Evolutionary conservation across 53 echinoderm and acorn worm genomes (phyloP).

Genomic region (Stichopus horrens): DNA sequence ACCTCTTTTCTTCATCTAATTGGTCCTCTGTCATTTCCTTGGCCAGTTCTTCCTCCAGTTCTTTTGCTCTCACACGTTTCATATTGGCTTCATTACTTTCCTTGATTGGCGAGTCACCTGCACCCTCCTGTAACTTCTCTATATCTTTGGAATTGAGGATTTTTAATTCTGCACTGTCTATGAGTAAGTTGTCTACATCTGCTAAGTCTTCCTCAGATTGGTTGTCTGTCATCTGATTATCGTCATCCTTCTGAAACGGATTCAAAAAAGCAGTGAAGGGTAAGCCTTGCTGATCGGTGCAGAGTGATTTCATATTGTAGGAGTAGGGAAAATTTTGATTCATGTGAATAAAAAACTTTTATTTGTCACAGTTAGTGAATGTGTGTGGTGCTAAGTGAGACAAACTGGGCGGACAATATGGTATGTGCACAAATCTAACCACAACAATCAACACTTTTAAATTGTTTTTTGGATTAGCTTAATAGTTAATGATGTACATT

Average conservation of each 20-base stretch:
- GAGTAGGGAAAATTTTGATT: too few species aligned
- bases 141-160: slow-evolving; percentile 40
- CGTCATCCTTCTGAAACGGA: background rate
- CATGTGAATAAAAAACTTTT: too few species aligned
- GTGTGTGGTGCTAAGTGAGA: too few species aligned
- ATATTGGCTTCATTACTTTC: slow-evolving; percentile 18
- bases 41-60: slow-evolving; percentile 74
- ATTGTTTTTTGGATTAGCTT: too few species aligned
- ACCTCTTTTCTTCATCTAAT: slow-evolving; percentile 76
- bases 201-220: slow-evolving; percentile 25
- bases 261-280: background rate
- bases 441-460: too few species aligned
- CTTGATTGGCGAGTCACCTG: slow-evolving; percentile 14
- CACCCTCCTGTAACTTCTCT: slow-evolving; percentile 39
- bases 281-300: too few species aligned
- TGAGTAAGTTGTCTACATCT: slow-evolving; percentile 63
- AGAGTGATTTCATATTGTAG: too few species aligned
- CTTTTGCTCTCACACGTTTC: slow-evolving; percentile 61
- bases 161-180: slow-evolving; percentile 68
- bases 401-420: too few species aligned
- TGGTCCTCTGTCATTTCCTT: slow-evolving; percentile 77
- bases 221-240: background rate
- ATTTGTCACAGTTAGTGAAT: too few species aligned
- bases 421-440: too few species aligned
- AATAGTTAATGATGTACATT: too few species aligned